phyloP scores from a whole-genome alignment of 2,888 invertebrate species.

The Phortica magna region DNA sequence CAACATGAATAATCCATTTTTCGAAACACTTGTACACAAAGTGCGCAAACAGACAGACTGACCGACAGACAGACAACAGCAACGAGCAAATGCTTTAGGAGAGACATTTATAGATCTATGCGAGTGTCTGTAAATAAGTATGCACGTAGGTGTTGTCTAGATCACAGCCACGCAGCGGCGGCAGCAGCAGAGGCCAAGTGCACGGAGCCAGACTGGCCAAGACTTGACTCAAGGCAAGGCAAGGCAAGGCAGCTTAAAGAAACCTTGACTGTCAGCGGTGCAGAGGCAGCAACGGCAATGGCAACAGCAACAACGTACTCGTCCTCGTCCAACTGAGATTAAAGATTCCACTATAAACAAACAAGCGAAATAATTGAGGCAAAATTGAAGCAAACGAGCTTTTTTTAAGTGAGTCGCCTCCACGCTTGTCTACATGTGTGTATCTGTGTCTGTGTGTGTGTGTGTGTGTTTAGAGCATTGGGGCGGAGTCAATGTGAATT shows the following conservation, averaged over 20 bases:
- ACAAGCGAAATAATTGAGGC: constrained; percentile 74
- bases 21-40: constrained; percentile 29
- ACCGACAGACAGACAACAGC: neutral
- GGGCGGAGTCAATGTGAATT: neutral
- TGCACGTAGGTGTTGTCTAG: constrained; percentile 14
- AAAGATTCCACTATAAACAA: constrained; percentile 73
- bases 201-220: constrained; percentile 8
- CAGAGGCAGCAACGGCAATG: too few relatives aligned
- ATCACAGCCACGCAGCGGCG: neutral
- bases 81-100: neutral
- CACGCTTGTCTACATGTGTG: neutral
- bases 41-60: neutral
- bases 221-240: neutral
- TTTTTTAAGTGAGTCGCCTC: neutral
- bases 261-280: constrained; percentile 46
- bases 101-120: constrained; percentile 19
- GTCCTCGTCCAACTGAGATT: constrained; percentile 58
- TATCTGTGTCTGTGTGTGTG: neutral
- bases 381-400: constrained; percentile 67
- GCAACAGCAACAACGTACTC: neutral
- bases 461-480: neutral
- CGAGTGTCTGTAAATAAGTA: constrained; percentile 17
- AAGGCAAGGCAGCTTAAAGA: constrained; percentile 37
- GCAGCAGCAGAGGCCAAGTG: neutral
- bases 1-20: constrained; percentile 69